Conservation (phyloP, 1,140 invertebrate genomes). For the Cydia pomonella region DNA sequence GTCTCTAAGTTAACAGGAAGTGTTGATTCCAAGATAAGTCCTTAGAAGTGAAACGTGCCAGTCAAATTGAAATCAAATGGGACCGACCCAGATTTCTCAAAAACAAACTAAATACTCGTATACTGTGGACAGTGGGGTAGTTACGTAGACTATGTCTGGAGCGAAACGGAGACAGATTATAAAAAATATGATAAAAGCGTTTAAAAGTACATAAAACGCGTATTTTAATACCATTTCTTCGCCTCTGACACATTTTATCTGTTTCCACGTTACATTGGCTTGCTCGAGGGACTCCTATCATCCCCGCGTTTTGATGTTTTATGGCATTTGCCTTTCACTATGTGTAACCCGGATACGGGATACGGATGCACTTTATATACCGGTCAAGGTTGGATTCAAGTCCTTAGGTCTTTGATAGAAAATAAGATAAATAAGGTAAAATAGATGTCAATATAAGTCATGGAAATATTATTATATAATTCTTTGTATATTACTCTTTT, state of each 20-base stretch:
- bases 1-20: too few relatives aligned
- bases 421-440: too few relatives aligned
- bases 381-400: neutral
- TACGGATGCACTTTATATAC: neutral
- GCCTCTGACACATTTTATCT: neutral
- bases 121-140: too few relatives aligned
- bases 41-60: too few relatives aligned
- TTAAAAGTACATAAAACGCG: neutral
- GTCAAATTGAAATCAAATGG: too few relatives aligned
- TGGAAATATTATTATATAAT: too few relatives aligned
- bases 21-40: too few relatives aligned
- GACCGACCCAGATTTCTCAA: neutral
- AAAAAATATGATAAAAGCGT: neutral
- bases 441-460: too few relatives aligned
- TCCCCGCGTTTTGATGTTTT: neutral
- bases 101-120: neutral
- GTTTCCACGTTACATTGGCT: neutral
- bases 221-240: neutral
- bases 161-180: neutral
- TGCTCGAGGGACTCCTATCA: slow-evolving; percentile 5
- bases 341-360: neutral
- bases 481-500: too few relatives aligned
- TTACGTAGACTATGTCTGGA: neutral
- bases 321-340: neutral
- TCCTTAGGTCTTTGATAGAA: neutral